Percentiles rank a stretch among this genome's conserved stretches.
These are phyloP conservation scores for Euspilapteryx auroguttella DNA, from an alignment of 2,888 invertebrate genomes.

Conservation along the genomic window DNA sequence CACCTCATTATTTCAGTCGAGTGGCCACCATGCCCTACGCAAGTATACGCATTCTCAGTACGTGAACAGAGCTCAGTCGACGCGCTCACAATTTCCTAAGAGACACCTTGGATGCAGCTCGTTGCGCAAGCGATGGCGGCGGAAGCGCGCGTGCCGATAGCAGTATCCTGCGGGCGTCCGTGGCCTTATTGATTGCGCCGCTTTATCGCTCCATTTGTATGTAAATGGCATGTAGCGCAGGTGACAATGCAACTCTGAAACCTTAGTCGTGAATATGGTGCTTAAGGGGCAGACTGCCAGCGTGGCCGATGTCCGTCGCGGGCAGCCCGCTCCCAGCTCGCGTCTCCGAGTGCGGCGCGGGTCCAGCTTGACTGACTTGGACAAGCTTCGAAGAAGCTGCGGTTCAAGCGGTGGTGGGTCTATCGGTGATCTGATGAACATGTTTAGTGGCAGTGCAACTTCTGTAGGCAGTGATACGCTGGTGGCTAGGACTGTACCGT, in stretches of 20 bases:
- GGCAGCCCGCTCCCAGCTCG: constrained; percentile 46
- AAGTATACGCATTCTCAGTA: constrained; percentile 41
- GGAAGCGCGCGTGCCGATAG: constrained; percentile 44
- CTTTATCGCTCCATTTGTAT: constrained; percentile 39
- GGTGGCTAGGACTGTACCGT: constrained; percentile 71
- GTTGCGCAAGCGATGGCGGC: constrained; percentile 39
- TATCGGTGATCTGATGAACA: constrained; percentile 81
- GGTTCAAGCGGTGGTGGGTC: constrained; percentile 61
- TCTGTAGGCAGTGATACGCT: constrained; percentile 73
- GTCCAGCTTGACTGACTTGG: constrained; percentile 73
- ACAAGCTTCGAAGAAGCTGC: constrained; percentile 59
- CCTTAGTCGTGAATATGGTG: constrained; percentile 22
- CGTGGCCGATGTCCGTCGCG: constrained; percentile 51
- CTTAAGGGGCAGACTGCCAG: constrained; percentile 45
- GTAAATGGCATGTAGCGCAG: constrained; percentile 22
- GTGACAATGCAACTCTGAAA: background rate
- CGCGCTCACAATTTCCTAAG: constrained; percentile 1
- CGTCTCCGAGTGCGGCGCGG: constrained; percentile 67
- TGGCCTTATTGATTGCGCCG: constrained; percentile 44
- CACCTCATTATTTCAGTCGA: constrained; percentile 50
- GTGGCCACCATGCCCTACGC: constrained; percentile 32
- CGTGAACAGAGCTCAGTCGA: constrained; percentile 33
- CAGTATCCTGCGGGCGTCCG: constrained; percentile 52
- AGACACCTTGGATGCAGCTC: constrained; percentile 1
- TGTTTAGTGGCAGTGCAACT: constrained; percentile 71